Conservation (phyloP, 2,113 vertebrate genomes). For the Perca fluviatilis region DNA sequence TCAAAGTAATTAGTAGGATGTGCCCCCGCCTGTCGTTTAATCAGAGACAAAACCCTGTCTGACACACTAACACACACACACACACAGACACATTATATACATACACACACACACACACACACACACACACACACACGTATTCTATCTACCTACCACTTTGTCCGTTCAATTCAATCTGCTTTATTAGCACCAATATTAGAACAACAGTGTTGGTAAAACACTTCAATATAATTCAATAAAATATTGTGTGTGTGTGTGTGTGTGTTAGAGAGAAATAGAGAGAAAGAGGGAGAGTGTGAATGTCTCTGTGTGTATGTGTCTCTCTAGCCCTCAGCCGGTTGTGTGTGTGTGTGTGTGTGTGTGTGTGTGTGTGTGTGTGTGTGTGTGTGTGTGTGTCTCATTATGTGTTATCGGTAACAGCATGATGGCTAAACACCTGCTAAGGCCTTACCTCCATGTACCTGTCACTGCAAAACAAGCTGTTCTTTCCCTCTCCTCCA, state of each 20-base stretch:
- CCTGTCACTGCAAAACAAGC: constrained; percentile 62
- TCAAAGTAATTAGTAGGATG: constrained; percentile 37
- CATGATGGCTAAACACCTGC: constrained; percentile 64
- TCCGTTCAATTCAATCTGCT: not conserved
- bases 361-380: not conserved
- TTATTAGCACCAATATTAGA: not conserved
- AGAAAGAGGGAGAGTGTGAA: not conserved
- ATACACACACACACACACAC: not conserved
- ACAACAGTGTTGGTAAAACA: constrained; percentile 4
- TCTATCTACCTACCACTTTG: not conserved
- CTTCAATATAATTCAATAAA: not conserved
- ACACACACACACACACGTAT: not conserved
- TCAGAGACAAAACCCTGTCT: constrained; percentile 40
- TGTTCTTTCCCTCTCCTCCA: constrained; percentile 27
- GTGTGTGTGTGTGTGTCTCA: constrained; percentile 4
- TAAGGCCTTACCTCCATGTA: constrained; percentile 66
- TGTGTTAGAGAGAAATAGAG: too few relatives aligned
- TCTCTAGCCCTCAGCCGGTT: not conserved
- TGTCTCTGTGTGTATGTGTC: not conserved
- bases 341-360: not conserved
- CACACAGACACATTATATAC: not conserved
- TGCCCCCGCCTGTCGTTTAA: constrained; percentile 43
- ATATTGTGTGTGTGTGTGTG: not conserved
- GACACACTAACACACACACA: constrained; percentile 13
- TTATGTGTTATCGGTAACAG: constrained; percentile 37